Evolutionary conservation across 53 echinoderm and acorn worm species (phyloP).

Genomic region (Arbacia lixula): DNA sequence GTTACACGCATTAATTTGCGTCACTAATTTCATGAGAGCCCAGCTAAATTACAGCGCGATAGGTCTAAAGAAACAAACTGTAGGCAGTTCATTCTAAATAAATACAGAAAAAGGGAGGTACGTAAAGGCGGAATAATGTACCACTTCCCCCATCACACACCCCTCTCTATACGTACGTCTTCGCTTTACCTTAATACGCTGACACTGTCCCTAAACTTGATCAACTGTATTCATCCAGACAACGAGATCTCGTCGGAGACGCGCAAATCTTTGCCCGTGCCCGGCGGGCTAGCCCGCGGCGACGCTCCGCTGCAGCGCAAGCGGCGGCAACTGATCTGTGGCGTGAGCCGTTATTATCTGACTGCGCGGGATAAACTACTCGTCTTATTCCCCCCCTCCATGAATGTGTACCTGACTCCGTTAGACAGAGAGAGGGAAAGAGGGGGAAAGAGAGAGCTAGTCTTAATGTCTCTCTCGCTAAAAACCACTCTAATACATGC

Average conservation of each 20-base stretch:
- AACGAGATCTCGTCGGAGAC: neutral
- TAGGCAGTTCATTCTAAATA: slow-evolving; percentile 3
- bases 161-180: neutral
- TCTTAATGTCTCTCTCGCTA: slow-evolving; percentile 29
- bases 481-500: slow-evolving; percentile 45
- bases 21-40: slow-evolving; percentile 28
- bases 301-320: slow-evolving; percentile 10
- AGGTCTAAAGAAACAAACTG: neutral
- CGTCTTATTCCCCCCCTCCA: neutral
- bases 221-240: neutral
- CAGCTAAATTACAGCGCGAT: slow-evolving; percentile 9
- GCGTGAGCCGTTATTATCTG: slow-evolving; percentile 26
- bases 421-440: too few species aligned
- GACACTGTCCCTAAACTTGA: slow-evolving; percentile 50
- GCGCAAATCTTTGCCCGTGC: slow-evolving; percentile 40
- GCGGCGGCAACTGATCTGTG: slow-evolving; percentile 47
- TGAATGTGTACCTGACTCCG: slow-evolving; percentile 55
- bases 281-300: slow-evolving; percentile 41
- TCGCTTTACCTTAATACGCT: slow-evolving; percentile 12
- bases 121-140: slow-evolving; percentile 14
- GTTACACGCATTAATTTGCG: slow-evolving; percentile 44
- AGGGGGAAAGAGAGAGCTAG: too few species aligned
- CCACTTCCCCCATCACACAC: slow-evolving; percentile 7
- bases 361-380: slow-evolving; percentile 11
- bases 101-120: slow-evolving; percentile 11